A percentile compares a stretch with the other conserved stretches of the same genome.
Conservation (phyloP, 64 coral and sea anemone species). For the Dendrophyllia cribrosa region DNA sequence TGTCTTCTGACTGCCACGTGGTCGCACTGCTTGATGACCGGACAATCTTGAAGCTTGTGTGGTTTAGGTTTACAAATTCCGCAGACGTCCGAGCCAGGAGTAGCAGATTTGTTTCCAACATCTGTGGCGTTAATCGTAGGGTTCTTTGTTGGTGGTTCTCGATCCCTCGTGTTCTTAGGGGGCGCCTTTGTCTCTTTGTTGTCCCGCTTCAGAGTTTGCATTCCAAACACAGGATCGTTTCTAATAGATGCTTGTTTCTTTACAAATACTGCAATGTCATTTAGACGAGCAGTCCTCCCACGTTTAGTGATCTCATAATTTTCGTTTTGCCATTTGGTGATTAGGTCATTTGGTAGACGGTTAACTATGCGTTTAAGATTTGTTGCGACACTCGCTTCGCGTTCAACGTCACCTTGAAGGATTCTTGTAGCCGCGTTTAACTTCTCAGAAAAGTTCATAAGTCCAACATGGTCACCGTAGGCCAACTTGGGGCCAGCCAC, state of each 20-base stretch:
- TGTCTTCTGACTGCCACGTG: too few species aligned
- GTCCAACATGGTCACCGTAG: slow-evolving; percentile 22
- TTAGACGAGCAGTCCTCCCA: slow-evolving; percentile 17
- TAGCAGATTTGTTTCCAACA: too few species aligned
- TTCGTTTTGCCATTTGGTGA: slow-evolving; percentile 59
- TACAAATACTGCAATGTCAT: too few species aligned
- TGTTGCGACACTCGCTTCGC: slow-evolving; percentile 26
- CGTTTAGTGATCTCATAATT: slow-evolving; percentile 60
- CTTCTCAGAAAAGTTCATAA: slow-evolving; percentile 35
- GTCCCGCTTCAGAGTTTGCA: slow-evolving; percentile 11
- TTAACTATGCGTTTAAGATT: slow-evolving; percentile 29
- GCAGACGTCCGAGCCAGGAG: too few species aligned
- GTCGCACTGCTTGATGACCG: too few species aligned
- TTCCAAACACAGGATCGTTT: too few species aligned
- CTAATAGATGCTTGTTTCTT: too few species aligned
- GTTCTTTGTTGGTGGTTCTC: not conserved
- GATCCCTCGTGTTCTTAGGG: not conserved
- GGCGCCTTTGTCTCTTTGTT: slow-evolving; percentile 25
- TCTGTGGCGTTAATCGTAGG: slow-evolving; percentile 19
- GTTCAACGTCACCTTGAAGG: too few species aligned
- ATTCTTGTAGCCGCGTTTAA: not conserved
- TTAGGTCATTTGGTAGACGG: slow-evolving; percentile 41
- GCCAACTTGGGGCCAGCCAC: slow-evolving; percentile 24
- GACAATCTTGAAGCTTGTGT: too few species aligned
- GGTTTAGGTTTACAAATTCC: too few species aligned